A percentile compares a stretch with the other conserved stretches of the same genome.
Conservation (phyloP, 2,888 invertebrate species). For the Scelioninae gen. 1 region DNA sequence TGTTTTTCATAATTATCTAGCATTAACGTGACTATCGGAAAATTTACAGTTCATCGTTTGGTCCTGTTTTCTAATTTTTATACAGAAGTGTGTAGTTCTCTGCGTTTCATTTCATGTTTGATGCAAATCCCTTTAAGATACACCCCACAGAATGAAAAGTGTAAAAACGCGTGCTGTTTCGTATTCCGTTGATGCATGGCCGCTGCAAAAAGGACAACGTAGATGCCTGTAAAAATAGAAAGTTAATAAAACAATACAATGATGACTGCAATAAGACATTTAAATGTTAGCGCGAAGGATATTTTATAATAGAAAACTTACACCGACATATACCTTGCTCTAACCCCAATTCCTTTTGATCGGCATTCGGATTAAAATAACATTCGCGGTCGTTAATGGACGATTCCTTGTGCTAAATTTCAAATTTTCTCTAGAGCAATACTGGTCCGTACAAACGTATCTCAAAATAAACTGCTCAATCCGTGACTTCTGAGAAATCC, state of each 20-base stretch:
- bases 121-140: too few species aligned
- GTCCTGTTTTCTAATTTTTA: slow-evolving; percentile 4
- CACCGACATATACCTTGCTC: slow-evolving; percentile 26
- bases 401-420: slow-evolving; percentile 47
- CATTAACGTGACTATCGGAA: slow-evolving; percentile 22
- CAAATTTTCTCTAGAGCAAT: slow-evolving; percentile 53
- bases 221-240: slow-evolving; percentile 34
- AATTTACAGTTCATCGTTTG: slow-evolving; percentile 21
- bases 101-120: too few species aligned
- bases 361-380: slow-evolving; percentile 43
- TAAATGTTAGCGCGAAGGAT: slow-evolving; percentile 33
- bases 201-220: slow-evolving; percentile 8
- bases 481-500: slow-evolving; percentile 58
- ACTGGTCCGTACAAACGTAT: slow-evolving; percentile 58
- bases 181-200: slow-evolving; percentile 29
- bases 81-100: background rate
- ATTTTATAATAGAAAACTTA: slow-evolving; percentile 31
- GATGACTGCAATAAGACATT: slow-evolving; percentile 27
- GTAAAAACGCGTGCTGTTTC: slow-evolving; percentile 29
- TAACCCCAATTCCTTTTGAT: slow-evolving; percentile 28
- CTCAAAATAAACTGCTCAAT: slow-evolving; percentile 67
- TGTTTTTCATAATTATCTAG: slow-evolving; percentile 52
- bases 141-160: background rate
- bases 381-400: slow-evolving; percentile 48
- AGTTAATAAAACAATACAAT: slow-evolving; percentile 23